These are phyloP conservation scores for Phaethornis superciliosus DNA, from an alignment of 2,113 vertebrate genomes.

Conservation along the genomic window DNA sequence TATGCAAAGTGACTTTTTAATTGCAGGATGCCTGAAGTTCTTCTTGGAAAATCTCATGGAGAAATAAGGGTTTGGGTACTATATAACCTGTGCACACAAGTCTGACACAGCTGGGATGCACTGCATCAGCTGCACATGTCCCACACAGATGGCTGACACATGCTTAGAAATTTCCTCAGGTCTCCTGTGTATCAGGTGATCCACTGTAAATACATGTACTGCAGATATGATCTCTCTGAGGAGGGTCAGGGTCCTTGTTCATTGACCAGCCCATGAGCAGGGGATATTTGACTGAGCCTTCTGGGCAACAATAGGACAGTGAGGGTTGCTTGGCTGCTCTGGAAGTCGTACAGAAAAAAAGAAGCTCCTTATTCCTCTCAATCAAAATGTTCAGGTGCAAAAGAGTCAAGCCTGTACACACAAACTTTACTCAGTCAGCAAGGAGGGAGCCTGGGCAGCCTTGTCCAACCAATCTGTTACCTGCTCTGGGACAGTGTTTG, in stretches of 20 bases:
- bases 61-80: neutral
- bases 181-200: neutral
- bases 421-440: neutral
- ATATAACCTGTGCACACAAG: rapidly evolving
- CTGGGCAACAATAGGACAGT: neutral
- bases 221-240: neutral
- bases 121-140: neutral
- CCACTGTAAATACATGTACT: neutral
- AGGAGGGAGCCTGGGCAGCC: neutral
- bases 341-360: neutral
- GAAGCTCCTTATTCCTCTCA: neutral
- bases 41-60: neutral
- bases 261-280: neutral
- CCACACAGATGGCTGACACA: neutral
- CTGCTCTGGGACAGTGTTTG: neutral
- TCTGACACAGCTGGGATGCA: neutral
- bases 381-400: neutral
- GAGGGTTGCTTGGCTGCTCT: neutral
- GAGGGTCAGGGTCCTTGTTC: rapidly evolving
- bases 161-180: neutral
- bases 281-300: rapidly evolving
- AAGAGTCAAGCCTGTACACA: neutral
- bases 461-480: neutral
- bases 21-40: neutral
- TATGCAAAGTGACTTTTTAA: neutral